These are phyloP conservation scores for Drosophila lacertosa DNA, from an alignment of 1,140 invertebrate genomes.

Conservation along the genomic window DNA sequence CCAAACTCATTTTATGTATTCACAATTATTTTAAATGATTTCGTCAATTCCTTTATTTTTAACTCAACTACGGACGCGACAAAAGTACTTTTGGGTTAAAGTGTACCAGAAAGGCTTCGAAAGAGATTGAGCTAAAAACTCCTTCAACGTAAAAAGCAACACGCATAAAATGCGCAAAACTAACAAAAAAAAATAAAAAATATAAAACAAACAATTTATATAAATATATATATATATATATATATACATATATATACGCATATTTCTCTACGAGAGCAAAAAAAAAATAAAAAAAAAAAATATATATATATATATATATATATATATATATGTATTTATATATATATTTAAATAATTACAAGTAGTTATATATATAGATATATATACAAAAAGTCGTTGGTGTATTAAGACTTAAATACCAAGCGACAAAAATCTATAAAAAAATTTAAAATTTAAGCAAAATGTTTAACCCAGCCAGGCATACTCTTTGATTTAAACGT, in stretches of 20 bases:
- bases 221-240: conserved; percentile 22
- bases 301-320: conserved; percentile 37
- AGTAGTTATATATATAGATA: conserved; percentile 55
- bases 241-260: conserved; percentile 23
- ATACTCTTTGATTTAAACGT: conserved; percentile 4
- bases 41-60: not conserved
- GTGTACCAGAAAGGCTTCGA: conserved; percentile 7
- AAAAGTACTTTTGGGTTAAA: conserved; percentile 14
- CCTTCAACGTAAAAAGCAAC: conserved; percentile 77
- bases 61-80: conserved; percentile 15
- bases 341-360: conserved; percentile 25
- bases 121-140: conserved; percentile 63
- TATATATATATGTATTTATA: conserved; percentile 31
- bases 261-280: conserved; percentile 59
- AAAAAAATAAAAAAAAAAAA: conserved; percentile 28
- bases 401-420: conserved; percentile 53
- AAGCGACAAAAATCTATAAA: conserved; percentile 12
- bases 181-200: conserved; percentile 42
- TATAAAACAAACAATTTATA: conserved; percentile 21
- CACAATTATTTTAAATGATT: conserved; percentile 17
- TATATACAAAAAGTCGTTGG: conserved; percentile 37
- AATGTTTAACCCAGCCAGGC: conserved; percentile 23
- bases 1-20: conserved; percentile 53
- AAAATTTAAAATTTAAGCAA: conserved; percentile 21
- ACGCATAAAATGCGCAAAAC: conserved; percentile 77